phyloP scores from a whole-genome alignment of 2,113 vertebrate species.

The Fulmarus glacialis region DNA sequence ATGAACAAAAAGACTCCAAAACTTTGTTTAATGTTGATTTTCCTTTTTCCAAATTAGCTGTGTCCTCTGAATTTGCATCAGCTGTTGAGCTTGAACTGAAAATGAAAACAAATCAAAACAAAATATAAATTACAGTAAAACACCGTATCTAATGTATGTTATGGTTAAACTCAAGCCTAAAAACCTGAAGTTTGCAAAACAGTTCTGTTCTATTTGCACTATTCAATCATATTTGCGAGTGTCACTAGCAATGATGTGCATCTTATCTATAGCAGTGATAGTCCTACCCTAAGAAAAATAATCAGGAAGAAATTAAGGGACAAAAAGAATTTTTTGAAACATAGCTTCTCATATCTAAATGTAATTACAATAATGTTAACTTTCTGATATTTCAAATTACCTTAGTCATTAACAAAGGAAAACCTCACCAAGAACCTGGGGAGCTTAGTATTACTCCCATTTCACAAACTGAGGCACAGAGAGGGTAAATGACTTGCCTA shows the following conservation, averaged over 20 bases:
- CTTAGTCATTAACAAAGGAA: not conserved
- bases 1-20: conserved; percentile 83
- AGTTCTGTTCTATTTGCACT: not conserved
- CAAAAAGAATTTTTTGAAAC: not conserved
- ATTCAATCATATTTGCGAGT: not conserved
- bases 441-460: not conserved
- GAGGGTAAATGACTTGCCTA: not conserved
- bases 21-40: conserved; percentile 84
- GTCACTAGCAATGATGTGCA: not conserved
- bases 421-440: not conserved
- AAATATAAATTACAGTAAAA: conserved; percentile 83
- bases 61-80: conserved; percentile 84
- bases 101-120: conserved; percentile 84
- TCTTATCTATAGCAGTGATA: not conserved
- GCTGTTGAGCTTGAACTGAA: conserved; percentile 83
- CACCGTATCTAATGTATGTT: conserved; percentile 59
- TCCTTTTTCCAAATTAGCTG: conserved; percentile 80
- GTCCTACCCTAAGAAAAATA: not conserved
- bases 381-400: not conserved
- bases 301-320: not conserved
- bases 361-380: not conserved
- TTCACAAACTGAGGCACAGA: not conserved
- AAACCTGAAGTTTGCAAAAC: not conserved
- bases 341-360: not conserved
- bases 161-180: conserved; percentile 61